Evolutionary conservation across 2,113 vertebrate genomes (phyloP), one percentile per base, ranked within the genome.

Genomic region (Vidua macroura): DNA sequence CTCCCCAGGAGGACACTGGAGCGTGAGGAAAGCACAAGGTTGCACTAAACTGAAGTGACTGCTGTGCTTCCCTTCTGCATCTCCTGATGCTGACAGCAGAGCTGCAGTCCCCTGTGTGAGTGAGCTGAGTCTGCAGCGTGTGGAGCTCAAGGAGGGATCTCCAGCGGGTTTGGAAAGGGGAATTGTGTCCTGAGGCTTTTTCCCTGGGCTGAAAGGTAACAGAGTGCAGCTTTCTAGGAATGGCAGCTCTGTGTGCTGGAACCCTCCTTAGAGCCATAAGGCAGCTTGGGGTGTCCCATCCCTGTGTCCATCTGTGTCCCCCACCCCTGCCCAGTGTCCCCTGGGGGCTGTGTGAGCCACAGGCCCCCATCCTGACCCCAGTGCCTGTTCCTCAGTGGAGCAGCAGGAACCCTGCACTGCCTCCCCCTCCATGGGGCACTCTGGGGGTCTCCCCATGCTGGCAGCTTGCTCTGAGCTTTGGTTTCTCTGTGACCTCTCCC

Each of bases 91-190:
- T 51, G 90, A 6, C 64, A 64, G 83, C 22, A 9, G 21, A 60
- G 69, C 25, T 21, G 74, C 49, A 30, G 48, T 67, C 25, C 68
- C n/a, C 22, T 5, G 46, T 14, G 44, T 7, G 27, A 5, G 35
- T 3, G 28, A 9, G 43, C 4, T 35, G 25, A 48, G 9, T 51
- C 56, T 55, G 55, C 83, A 63, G 75, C 0, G 1, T 11, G 10
- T 76, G 19, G 25, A 27, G 8, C 18, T 39, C 13, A 15, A 62
- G 46, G 41, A 33, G 39, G 21, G 60, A 5, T 23, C 60, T 66
- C 7, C 1, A 2, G 0, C 0, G 4, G 19, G 7, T 33, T 46
- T 33, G 49, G 10, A 33, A 22, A 46, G 62, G 56, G 41, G 15
- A 22, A 1, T 5, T 28, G 64, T 15, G 55, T 21, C 52, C 21